These are phyloP conservation scores for Cryptoprocta ferox DNA, from an alignment of 2,797 vertebrate species.

Conservation along the genomic window DNA sequence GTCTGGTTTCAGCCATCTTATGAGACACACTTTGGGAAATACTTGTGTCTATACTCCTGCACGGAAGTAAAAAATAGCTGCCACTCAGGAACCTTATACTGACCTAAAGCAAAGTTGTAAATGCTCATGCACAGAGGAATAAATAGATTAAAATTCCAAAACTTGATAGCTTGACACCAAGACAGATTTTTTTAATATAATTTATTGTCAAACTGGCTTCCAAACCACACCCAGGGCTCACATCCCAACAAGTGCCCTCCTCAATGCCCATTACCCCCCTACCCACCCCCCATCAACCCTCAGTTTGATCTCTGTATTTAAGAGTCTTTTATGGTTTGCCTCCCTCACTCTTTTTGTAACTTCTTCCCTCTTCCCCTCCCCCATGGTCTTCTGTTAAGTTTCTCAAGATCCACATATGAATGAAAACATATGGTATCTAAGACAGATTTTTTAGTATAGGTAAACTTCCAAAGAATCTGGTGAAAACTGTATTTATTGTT, in stretches of 20 bases:
- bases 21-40: neutral
- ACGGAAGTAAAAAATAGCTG: neutral
- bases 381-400: too few relatives aligned
- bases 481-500: neutral
- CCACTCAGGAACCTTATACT: neutral
- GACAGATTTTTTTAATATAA: neutral
- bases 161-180: neutral
- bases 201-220: too few relatives aligned
- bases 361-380: too few relatives aligned
- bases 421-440: too few relatives aligned
- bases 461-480: neutral
- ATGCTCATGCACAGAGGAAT: neutral
- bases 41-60: neutral
- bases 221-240: too few relatives aligned
- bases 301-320: too few relatives aligned
- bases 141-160: neutral
- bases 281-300: too few relatives aligned
- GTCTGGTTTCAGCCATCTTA: neutral
- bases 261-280: too few relatives aligned
- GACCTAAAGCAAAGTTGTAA: neutral
- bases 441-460: neutral
- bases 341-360: too few relatives aligned
- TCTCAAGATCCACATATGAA: too few relatives aligned
- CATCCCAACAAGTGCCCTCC: too few relatives aligned
- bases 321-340: too few relatives aligned